These are phyloP conservation scores for Pimpla rufipes DNA, from an alignment of 2,888 invertebrate species.

Conservation along the genomic window DNA sequence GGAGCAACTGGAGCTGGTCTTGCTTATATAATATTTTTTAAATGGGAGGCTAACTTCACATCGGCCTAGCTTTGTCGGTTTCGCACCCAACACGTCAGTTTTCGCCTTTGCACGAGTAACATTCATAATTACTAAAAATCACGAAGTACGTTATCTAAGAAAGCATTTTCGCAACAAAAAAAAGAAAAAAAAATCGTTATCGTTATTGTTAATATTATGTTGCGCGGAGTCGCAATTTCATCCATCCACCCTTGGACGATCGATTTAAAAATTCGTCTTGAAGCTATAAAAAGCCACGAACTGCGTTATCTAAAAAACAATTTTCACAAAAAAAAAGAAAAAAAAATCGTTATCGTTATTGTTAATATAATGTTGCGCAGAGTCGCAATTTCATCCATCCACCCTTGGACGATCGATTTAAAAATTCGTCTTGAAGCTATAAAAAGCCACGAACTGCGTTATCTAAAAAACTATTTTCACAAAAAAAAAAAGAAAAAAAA, in stretches of 20 bases:
- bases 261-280: slow-evolving; percentile 57
- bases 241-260: slow-evolving; percentile 31
- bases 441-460: too few relatives aligned
- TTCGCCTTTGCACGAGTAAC: not conserved
- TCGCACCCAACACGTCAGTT: not conserved
- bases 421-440: slow-evolving; percentile 51
- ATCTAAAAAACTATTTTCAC: too few relatives aligned
- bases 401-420: slow-evolving; percentile 50
- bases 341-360: too few relatives aligned
- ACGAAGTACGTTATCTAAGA: not conserved
- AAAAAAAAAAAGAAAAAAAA: too few relatives aligned
- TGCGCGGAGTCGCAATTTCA: slow-evolving; percentile 29
- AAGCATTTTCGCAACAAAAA: too few relatives aligned
- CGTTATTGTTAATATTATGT: too few relatives aligned
- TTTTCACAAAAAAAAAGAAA: too few relatives aligned
- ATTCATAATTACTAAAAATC: not conserved
- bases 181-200: too few relatives aligned
- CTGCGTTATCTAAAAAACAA: too few relatives aligned
- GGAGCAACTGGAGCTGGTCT: too few relatives aligned
- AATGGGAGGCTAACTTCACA: not conserved
- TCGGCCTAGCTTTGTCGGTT: not conserved
- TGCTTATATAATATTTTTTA: slow-evolving; percentile 21
- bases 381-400: slow-evolving; percentile 37
- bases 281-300: slow-evolving; percentile 54
- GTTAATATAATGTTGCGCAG: too few relatives aligned